Evolutionary conservation across 2,888 invertebrate genomes (phyloP).

Genomic region (Ctenicera cuprea): DNA sequence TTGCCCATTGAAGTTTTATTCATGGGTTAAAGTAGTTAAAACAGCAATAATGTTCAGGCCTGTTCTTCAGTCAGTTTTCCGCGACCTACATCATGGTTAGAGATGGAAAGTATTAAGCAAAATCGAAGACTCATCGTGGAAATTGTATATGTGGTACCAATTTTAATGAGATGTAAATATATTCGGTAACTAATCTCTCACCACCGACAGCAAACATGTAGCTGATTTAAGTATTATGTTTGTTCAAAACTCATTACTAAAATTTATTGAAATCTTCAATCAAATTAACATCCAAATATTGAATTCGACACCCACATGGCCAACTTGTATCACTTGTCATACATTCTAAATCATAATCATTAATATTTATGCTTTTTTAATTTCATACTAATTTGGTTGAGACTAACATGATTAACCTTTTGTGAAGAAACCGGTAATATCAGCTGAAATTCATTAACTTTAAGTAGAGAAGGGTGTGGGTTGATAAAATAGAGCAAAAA

Average conservation of each 20-base stretch:
- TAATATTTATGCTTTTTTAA: background rate
- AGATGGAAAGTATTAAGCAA: background rate
- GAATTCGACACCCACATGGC: slow-evolving; percentile 13
- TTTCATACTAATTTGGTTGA: too few species aligned
- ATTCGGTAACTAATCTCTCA: slow-evolving; percentile 1
- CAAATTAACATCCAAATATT: slow-evolving; percentile 16
- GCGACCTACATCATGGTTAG: slow-evolving; percentile 7
- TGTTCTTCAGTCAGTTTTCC: background rate
- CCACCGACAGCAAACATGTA: background rate
- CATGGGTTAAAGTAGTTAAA: slow-evolving; percentile 12
- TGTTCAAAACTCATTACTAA: background rate
- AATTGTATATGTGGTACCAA: background rate
- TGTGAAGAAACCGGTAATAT: too few species aligned
- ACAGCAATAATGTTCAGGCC: background rate
- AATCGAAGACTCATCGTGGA: background rate
- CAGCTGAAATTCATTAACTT: too few species aligned
- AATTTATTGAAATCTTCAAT: background rate
- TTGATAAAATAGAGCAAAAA: too few species aligned
- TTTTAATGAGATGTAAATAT: background rate
- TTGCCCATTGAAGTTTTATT: slow-evolving; percentile 16
- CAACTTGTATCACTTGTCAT: background rate
- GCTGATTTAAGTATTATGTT: slow-evolving; percentile 7
- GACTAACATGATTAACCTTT: too few species aligned
- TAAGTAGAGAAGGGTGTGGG: too few species aligned
- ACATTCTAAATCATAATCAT: background rate